Evolutionary conservation across 2,888 invertebrate species (phyloP).

Genomic region (Tethea ocularis): DNA sequence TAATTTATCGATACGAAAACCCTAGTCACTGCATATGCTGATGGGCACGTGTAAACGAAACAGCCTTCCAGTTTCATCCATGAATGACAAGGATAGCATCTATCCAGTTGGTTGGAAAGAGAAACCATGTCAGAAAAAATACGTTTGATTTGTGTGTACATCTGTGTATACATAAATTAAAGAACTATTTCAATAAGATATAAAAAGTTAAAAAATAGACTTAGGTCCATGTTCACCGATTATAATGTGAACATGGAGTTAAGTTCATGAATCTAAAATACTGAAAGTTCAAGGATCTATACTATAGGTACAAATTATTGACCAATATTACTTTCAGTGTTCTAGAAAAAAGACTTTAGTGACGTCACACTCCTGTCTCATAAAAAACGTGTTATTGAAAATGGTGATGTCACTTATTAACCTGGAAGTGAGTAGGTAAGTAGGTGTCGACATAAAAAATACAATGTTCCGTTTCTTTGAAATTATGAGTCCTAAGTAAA

Average conservation of each 20-base stretch:
- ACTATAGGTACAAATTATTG: background rate
- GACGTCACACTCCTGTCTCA: too few relatives aligned
- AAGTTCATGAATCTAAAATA: background rate
- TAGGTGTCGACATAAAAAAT: too few relatives aligned
- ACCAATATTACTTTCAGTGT: background rate
- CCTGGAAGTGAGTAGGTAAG: too few relatives aligned
- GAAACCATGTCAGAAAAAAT: conserved; percentile 39
- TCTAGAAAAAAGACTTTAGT: background rate
- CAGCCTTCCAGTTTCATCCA: conserved; percentile 24
- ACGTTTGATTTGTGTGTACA: conserved; percentile 27
- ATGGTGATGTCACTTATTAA: too few relatives aligned
- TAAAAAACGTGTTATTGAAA: background rate
- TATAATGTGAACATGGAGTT: too few relatives aligned
- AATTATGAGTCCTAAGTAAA: too few relatives aligned
- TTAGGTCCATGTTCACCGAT: too few relatives aligned
- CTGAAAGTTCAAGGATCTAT: background rate
- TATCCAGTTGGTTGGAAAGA: conserved; percentile 38
- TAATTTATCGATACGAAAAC: conserved; percentile 17
- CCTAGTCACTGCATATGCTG: conserved; percentile 23
- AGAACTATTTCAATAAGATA: background rate
- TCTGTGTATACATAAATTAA: background rate
- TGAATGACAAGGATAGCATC: conserved; percentile 38
- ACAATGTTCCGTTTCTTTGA: background rate
- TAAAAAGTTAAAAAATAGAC: too few relatives aligned
- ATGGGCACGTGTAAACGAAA: conserved; percentile 37